Conservation (phyloP, 2,797 vertebrate genomes). For the Merluccius polli region DNA sequence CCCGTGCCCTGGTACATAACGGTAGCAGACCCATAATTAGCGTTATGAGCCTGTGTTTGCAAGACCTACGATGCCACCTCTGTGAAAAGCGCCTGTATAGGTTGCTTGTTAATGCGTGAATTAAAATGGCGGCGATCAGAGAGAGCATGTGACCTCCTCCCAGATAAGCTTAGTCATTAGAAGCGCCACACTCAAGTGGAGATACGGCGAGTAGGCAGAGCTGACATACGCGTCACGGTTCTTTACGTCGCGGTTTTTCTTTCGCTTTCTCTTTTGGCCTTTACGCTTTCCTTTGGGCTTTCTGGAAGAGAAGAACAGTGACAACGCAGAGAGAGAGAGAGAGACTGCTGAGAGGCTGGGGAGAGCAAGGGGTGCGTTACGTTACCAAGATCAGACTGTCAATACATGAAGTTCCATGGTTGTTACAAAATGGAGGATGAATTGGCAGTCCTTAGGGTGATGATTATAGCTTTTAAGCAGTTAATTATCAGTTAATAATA, state of each 20-base stretch:
- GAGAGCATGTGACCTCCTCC: conserved; percentile 72
- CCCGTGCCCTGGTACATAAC: background rate
- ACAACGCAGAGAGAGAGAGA: conserved; percentile 54
- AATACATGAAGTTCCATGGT: background rate
- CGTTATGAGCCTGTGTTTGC: background rate
- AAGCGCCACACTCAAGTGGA: conserved; percentile 75
- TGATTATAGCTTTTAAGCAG: background rate
- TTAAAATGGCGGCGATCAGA: conserved; percentile 59
- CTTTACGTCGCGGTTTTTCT: conserved; percentile 93
- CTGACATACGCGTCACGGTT: conserved; percentile 78
- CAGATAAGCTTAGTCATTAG: conserved; percentile 74
- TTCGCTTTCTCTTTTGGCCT: conserved; percentile 98
- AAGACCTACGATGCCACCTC: background rate
- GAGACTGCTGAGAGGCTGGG: conserved; percentile 61
- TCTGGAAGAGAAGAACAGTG: conserved; percentile 89
- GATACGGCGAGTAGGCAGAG: conserved; percentile 74
- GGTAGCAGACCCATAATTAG: too few relatives aligned
- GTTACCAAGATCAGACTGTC: background rate
- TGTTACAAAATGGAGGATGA: background rate
- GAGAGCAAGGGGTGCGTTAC: conserved; percentile 29
- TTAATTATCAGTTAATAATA: background rate
- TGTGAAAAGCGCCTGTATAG: background rate
- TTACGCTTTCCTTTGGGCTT: conserved; percentile 92
- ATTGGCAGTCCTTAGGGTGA: background rate
- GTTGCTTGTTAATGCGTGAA: conserved; percentile 40